Conservation (phyloP, 2,797 vertebrate species). For the Borostomias antarcticus region DNA sequence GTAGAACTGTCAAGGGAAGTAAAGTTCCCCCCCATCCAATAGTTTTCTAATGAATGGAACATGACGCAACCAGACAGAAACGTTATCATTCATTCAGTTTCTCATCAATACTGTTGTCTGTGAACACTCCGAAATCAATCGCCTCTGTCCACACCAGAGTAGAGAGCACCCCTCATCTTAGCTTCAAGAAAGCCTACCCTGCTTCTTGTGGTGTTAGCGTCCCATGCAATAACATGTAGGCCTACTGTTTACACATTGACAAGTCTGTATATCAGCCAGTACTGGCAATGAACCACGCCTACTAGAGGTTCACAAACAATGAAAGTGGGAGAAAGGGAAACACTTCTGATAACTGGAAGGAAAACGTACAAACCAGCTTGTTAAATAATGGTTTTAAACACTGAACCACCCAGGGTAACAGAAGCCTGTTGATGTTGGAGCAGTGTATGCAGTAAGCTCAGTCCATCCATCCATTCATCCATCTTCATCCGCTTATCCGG, state of each 20-base stretch:
- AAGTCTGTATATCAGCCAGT: background rate
- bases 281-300: background rate
- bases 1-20: too few species aligned
- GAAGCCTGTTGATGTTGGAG: background rate
- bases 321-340: background rate
- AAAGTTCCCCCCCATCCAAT: too few species aligned
- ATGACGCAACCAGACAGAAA: too few species aligned
- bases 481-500: background rate
- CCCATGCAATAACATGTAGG: background rate
- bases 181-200: background rate
- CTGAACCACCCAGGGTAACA: background rate
- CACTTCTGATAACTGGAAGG: background rate
- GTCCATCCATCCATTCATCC: background rate
- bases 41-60: too few species aligned
- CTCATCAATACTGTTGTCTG: background rate
- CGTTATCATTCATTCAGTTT: background rate
- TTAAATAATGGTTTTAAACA: background rate
- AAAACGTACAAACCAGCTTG: background rate
- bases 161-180: background rate
- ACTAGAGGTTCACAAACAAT: background rate
- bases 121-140: background rate
- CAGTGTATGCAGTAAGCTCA: background rate
- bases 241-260: background rate
- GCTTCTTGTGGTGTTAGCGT: background rate
- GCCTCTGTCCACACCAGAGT: background rate